Evolutionary conservation across 1,140 invertebrate species (phyloP).

Genomic region (Megalonaias nervosa): DNA sequence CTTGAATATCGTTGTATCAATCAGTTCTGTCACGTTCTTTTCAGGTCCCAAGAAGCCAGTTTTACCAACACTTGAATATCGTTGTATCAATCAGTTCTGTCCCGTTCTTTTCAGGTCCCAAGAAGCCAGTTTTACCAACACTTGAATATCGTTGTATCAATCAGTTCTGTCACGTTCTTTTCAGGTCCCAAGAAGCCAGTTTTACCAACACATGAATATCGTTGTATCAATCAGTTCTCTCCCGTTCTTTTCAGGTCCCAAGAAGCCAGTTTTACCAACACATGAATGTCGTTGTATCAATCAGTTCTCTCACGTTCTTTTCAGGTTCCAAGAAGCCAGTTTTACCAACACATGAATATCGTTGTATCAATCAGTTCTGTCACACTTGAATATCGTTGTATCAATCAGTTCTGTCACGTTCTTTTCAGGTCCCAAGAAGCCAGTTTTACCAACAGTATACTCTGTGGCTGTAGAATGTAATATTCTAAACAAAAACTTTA

Average conservation of each 20-base stretch:
- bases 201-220: background rate
- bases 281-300: too few relatives aligned
- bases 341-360: background rate
- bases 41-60: conserved; percentile 1
- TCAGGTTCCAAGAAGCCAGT: background rate
- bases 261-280: conserved; percentile 6
- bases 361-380: too few relatives aligned
- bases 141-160: too few relatives aligned
- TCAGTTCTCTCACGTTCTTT: too few relatives aligned
- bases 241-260: background rate
- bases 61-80: background rate
- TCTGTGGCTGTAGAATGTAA: conserved; percentile 18
- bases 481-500: conserved; percentile 20
- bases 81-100: too few relatives aligned
- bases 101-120: background rate
- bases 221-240: too few relatives aligned
- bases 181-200: conserved; percentile 1
- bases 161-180: too few relatives aligned
- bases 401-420: too few relatives aligned
- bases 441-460: conserved; percentile 9
- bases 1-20: too few relatives aligned
- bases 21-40: too few relatives aligned
- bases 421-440: background rate
- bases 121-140: conserved; percentile 6
- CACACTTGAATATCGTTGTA: too few relatives aligned